Evolutionary conservation across 2,113 vertebrate species (phyloP), one percentile per base, ranked within the genome.

Genomic region (Muscicapa adusta): DNA sequence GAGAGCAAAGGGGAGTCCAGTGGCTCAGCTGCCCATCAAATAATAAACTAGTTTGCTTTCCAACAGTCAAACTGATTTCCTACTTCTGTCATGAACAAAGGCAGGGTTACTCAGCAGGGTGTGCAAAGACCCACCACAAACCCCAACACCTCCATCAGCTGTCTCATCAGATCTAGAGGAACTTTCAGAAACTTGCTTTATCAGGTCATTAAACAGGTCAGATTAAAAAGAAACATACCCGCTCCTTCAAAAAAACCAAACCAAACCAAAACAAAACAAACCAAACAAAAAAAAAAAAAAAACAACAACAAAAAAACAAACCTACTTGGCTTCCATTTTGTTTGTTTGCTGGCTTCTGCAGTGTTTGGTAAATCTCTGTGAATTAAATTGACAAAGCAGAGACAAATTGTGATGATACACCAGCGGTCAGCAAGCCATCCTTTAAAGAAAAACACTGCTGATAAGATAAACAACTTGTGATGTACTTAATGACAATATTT

Each of bases 401-500:
- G n/a, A 74, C 96, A 94, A 80, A 80, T 42, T 18, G 48, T 78
- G 91, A 90, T 92, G 95, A 96, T 96, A 96, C 93, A 93, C 86
- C 65, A 96, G 95, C 86, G 97, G 96, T 97, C 97, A 97, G 94
- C 91, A 95, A 97, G 92, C 82, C 88, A 90, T 95, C 65, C 88
- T 96, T 97, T 95, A 96, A 98, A 96, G 97, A 90, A 97, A 98
- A 98, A 93, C 95, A 97, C 90, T 93, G 68, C 94, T 97, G 96
- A 98, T 97, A 98, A 98, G 97, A 98, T 98, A 98, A 98, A 98
- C 97, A 98, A 96, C 97, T 98, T 98, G 97, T 98, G 97, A 97
- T 98, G 98, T 97, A 97, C 97, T 97, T 98, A 98, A 98, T 98
- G 98, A 98, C 97, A 97, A 97, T 97, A 98, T 98, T 98, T 98